Percentiles rank a stretch among this genome's conserved stretches.
Conservation (phyloP, 2,888 invertebrate genomes). For the Epinotia demarniana region DNA sequence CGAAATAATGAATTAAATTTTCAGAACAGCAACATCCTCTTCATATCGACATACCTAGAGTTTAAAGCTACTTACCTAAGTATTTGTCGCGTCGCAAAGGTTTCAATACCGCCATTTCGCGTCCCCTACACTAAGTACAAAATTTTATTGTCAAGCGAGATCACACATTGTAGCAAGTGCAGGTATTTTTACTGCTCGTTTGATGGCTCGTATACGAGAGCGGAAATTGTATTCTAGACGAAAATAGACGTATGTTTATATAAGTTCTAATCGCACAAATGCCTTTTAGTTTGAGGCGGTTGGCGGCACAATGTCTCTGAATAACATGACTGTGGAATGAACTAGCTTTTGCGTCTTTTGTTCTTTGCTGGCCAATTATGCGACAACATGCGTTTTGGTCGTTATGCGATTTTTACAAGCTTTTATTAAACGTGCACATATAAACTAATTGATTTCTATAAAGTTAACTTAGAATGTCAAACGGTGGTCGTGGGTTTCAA, state of each 20-base stretch:
- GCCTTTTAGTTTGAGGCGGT: background rate
- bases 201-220: slow-evolving; percentile 34
- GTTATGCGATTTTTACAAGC: background rate
- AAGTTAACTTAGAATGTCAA: too few species aligned
- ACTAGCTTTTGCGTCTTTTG: slow-evolving; percentile 4
- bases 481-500: too few species aligned
- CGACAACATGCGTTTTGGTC: background rate
- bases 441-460: too few species aligned
- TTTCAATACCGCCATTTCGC: slow-evolving; percentile 17
- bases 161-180: slow-evolving; percentile 34
- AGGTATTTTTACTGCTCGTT: slow-evolving; percentile 38
- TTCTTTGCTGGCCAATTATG: background rate
- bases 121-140: slow-evolving; percentile 6
- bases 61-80: background rate
- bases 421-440: too few species aligned
- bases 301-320: background rate
- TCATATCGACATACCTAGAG: background rate
- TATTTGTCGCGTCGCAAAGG: slow-evolving; percentile 6
- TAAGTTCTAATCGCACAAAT: background rate
- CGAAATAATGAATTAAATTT: too few species aligned
- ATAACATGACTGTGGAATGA: background rate
- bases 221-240: background rate
- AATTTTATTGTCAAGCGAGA: slow-evolving; percentile 46
- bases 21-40: background rate
- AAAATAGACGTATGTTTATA: slow-evolving; percentile 8